phyloP scores from a whole-genome alignment of 2,113 vertebrate genomes.

The Callorhinus ursinus region DNA sequence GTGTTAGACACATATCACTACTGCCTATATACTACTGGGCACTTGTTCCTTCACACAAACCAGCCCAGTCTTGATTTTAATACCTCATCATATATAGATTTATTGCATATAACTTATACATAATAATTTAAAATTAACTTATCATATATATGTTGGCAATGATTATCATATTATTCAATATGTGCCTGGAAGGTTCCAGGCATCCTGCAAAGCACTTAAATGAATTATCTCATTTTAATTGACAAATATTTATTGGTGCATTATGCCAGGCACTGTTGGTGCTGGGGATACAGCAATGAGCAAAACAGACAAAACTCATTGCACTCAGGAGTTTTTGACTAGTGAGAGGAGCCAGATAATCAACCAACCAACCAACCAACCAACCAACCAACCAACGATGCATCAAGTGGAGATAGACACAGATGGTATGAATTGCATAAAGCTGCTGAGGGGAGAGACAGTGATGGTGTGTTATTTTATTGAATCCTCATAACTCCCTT shows the following conservation, averaged over 20 bases:
- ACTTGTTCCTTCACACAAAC: not conserved
- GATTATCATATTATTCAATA: not conserved
- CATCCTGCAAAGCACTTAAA: not conserved
- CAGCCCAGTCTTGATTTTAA: not conserved
- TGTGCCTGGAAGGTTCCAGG: not conserved
- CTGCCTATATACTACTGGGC: not conserved
- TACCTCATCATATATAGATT: not conserved
- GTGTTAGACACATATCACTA: not conserved
- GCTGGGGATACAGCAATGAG: not conserved
- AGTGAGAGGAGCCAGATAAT: not conserved
- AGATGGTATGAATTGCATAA: not conserved
- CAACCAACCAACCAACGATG: not conserved
- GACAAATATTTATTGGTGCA: not conserved
- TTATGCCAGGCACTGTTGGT: not conserved
- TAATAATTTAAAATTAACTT: not conserved
- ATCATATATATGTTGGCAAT: not conserved
- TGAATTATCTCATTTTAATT: not conserved
- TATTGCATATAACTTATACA: not conserved
- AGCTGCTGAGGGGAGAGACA: not conserved
- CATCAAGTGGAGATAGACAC: not conserved
- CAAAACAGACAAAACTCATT: not conserved
- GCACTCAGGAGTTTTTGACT: not conserved
- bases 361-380: not conserved
- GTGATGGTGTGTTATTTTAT: not conserved
- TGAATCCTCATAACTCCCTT: not conserved